These are phyloP conservation scores for Sebastes diploproa DNA, from an alignment of 2,797 vertebrate genomes.

Conservation along the genomic window DNA sequence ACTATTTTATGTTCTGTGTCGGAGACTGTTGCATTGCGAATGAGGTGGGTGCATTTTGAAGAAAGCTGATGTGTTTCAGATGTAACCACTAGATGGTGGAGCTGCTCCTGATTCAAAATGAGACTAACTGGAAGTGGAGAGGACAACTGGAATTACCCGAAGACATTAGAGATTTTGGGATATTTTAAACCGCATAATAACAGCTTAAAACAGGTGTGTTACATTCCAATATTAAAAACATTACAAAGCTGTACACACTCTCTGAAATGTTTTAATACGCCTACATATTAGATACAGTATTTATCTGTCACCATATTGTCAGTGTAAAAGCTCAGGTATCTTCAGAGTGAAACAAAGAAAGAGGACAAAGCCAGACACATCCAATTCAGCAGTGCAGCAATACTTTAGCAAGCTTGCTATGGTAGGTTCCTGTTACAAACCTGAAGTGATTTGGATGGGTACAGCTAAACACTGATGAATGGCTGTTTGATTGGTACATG, in stretches of 20 bases:
- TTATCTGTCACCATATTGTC: background rate
- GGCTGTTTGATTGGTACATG: background rate
- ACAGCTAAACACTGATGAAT: background rate
- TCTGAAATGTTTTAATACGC: background rate
- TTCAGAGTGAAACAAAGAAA: slow-evolving; percentile 12
- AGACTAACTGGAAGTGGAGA: background rate
- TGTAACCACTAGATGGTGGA: slow-evolving; percentile 72
- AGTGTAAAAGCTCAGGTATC: background rate
- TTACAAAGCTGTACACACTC: background rate
- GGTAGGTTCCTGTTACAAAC: background rate
- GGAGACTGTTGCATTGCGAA: slow-evolving; percentile 24
- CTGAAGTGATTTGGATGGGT: background rate
- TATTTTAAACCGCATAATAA: slow-evolving; percentile 9
- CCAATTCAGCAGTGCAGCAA: background rate
- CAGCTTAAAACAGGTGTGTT: slow-evolving; percentile 7
- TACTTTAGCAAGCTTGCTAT: background rate
- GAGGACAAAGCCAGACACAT: background rate
- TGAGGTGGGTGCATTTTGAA: background rate
- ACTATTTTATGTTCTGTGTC: slow-evolving; percentile 39
- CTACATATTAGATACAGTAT: background rate
- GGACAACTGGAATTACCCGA: background rate
- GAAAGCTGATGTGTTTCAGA: slow-evolving; percentile 18
- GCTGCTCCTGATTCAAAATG: slow-evolving; percentile 42
- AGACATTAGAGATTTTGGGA: slow-evolving; percentile 2
- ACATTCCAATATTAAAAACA: background rate